Conservation (phyloP, 2,113 vertebrate genomes). For the Trochalopteron elliotii region DNA sequence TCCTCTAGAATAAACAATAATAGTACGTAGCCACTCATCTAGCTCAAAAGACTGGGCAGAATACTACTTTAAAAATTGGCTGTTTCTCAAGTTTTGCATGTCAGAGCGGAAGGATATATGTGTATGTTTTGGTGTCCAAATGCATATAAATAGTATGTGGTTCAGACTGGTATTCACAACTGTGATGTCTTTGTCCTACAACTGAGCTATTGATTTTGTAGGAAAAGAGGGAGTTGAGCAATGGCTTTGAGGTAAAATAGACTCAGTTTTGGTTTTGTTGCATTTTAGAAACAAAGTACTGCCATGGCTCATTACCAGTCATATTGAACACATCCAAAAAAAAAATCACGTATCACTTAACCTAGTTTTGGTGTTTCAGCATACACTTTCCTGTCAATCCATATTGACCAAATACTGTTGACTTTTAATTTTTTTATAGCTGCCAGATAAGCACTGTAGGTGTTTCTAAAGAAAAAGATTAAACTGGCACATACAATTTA, state of each 20-base stretch:
- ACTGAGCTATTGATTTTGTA: background rate
- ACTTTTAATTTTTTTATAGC: background rate
- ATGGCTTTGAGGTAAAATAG: background rate
- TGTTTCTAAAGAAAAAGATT: background rate
- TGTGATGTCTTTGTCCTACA: background rate
- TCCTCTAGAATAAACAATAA: constrained; percentile 48
- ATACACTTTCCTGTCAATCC: background rate
- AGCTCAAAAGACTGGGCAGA: background rate
- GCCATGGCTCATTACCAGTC: background rate
- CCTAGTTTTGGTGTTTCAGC: background rate
- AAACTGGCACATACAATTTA: background rate
- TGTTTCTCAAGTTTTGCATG: background rate
- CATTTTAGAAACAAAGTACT: background rate
- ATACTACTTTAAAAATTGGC: background rate
- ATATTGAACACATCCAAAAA: background rate
- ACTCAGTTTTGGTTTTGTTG: background rate
- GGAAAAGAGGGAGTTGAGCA: background rate
- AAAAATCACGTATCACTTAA: background rate
- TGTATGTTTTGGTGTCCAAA: background rate
- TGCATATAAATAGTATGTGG: background rate
- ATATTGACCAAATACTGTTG: background rate
- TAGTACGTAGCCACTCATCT: background rate
- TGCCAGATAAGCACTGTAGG: background rate
- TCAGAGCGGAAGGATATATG: background rate
- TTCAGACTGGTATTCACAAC: background rate